Evolutionary conservation across 2,888 invertebrate species (phyloP), one percentile per base, ranked within the genome.

Genomic region (Frankliniella fusca): DNA sequence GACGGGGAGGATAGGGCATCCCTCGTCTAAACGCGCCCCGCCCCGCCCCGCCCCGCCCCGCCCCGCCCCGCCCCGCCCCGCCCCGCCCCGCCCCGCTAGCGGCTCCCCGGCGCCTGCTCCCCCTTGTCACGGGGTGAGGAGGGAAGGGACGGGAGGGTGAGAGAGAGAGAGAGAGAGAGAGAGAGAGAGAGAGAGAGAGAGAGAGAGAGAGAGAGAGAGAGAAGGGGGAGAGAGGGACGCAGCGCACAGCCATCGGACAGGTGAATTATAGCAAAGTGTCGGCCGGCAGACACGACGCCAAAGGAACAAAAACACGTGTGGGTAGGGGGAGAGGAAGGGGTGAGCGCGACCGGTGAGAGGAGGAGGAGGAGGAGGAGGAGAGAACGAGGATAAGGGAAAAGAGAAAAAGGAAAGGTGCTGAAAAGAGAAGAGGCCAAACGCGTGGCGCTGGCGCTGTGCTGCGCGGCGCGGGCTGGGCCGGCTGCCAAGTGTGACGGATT

Each of bases 401-500:
- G 15, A 1, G 61, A n/a, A 18, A 18, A 12, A 18, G 54, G 54
- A 54, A 54, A 54, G 54, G 18, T 54, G 54, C 5, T 54, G 15
- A 54, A 54, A 18, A 54, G 54, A 18, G 18, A 54, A 54, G 54
- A 54, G 18, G 54, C 1, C 54, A 18, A 54, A 15, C 54, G 54
- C 54, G 18, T 18, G 8, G 54, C 2, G 18, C 54, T 12, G 50
- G 15, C 10, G 54, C 54, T 15, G 54, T 54, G 54, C 12, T 50
- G 50, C 10, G 50, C 50, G 50, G 50, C 50, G 10, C 15, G 54
- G 54, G 54, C 54, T 12, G 54, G 70, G 70, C 70, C 12, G 23
- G 11, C 70, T 76, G 70, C 70, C 70, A 76, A 76, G 70, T 76
- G 70, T 76, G 70, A 76, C 70, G 70, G 70, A 76, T 76, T 76